phyloP scores from a whole-genome alignment of 2,113 vertebrate genomes.

The Nerophis ophidion region DNA sequence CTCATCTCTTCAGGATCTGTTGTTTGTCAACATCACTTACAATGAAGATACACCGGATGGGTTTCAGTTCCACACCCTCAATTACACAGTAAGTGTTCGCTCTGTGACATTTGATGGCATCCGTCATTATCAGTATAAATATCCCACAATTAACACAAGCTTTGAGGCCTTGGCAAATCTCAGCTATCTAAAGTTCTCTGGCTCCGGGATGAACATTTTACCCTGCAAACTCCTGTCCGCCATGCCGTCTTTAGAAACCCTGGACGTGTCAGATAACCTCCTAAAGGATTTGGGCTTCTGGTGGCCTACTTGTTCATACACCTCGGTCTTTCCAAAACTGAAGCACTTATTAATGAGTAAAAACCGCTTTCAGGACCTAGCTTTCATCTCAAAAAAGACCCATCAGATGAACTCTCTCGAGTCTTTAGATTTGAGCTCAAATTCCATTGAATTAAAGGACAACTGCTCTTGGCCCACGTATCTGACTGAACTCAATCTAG shows the following conservation, averaged over 20 bases:
- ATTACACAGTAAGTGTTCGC: slow-evolving; percentile 29
- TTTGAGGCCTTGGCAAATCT: slow-evolving; percentile 28
- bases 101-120: slow-evolving; percentile 46
- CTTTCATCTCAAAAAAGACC: slow-evolving; percentile 42
- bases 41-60: slow-evolving; percentile 57
- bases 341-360: slow-evolving; percentile 46
- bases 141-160: slow-evolving; percentile 50
- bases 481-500: slow-evolving; percentile 48
- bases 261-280: slow-evolving; percentile 64
- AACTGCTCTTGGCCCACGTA: slow-evolving; percentile 50
- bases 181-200: slow-evolving; percentile 58
- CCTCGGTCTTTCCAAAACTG: slow-evolving; percentile 52
- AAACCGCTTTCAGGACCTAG: slow-evolving; percentile 54
- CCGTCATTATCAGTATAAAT: slow-evolving; percentile 54
- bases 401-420: slow-evolving; percentile 45
- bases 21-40: slow-evolving; percentile 59
- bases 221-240: slow-evolving; percentile 54
- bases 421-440: slow-evolving; percentile 61
- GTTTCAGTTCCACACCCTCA: slow-evolving; percentile 40
- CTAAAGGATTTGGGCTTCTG: slow-evolving; percentile 55
- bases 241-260: slow-evolving; percentile 46
- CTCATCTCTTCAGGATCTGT: slow-evolving; percentile 40
- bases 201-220: slow-evolving; percentile 61
- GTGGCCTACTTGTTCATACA: slow-evolving; percentile 47
- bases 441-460: slow-evolving; percentile 35